A percentile compares a stretch with the other conserved stretches of the same genome.
Evolutionary conservation across 2,113 vertebrate species (phyloP).

Genomic region (Alaudala cheleensis): DNA sequence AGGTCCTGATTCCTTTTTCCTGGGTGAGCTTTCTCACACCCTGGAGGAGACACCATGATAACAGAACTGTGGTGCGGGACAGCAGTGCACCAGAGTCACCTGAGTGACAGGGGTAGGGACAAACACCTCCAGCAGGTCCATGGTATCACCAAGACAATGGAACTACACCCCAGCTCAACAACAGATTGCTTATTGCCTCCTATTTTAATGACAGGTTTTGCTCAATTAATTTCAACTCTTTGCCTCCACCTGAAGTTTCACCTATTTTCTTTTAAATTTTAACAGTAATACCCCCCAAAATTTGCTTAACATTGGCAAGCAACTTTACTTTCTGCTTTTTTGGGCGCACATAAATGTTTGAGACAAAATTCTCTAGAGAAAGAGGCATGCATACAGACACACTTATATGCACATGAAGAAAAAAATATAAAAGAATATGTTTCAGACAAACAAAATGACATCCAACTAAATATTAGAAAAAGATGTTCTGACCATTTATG

Average conservation of each 20-base stretch:
- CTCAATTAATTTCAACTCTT: not conserved
- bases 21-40: not conserved
- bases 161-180: not conserved
- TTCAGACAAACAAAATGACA: slow-evolving; percentile 9
- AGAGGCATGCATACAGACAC: not conserved
- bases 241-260: not conserved
- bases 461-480: slow-evolving; percentile 72
- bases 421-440: slow-evolving; percentile 28
- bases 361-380: slow-evolving; percentile 3
- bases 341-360: not conserved
- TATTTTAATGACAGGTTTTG: not conserved
- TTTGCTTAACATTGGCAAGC: not conserved
- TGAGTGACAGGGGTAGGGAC: fast-evolving
- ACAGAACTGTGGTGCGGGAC: fast-evolving
- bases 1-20: not conserved
- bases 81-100: not conserved
- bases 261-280: not conserved
- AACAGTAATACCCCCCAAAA: not conserved
- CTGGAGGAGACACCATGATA: fast-evolving
- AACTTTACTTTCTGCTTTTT: not conserved
- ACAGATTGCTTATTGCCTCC: too few species aligned
- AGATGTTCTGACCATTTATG: slow-evolving; percentile 68
- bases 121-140: not conserved
- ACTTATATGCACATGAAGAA: not conserved
- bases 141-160: not conserved